Base-by-base conservation (phyloP, 1,140 invertebrate species). In the Venustaconcha ellipsiformis region DNA sequence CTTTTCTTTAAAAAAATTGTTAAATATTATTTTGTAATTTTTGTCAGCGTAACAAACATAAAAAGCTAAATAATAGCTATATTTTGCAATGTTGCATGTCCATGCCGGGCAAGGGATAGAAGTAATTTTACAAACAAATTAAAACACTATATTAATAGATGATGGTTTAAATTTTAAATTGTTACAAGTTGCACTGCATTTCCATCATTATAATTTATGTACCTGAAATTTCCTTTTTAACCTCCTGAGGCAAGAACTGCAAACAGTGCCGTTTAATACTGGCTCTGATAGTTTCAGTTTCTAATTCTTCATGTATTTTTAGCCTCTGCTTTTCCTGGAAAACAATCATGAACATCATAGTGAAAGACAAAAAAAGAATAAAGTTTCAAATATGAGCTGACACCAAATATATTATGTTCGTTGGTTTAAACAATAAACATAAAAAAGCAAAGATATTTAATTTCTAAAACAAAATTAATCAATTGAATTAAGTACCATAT, bases 161-260 rank as follows among this genome's bases (percentile, higher is more conserved):
- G 37, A 48, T 48, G 37, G 37, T 48, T 48, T 48, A 48, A 48
- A 6, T 6, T 48, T 48, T 48, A 48, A 48, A 48, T 48, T 48
- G 5, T 48, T 8, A 48, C 37, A 48, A 37, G 23, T 37, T 68
- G 26, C 6, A 55, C 17, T 48, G 48, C 23, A 56, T 55, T 23
- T 48, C 2, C 26, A 30, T 30, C 26, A 30, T 30, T 30, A 20
- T 48, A 72, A 15, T 17, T 59, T 26, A 23, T 23, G 48, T 80
- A 88, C 88, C 82, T 82, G 83, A 83, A n/a, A 88, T 86, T 84
- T 89, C 87, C 67, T 84, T 77, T 66, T 80, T 81, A n/a, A 89
- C 86, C 63, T 83, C 70, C n/a, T 71, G 76, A 37, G 88, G 88
- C 55, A 88, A 78, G 56, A 85, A 82, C 65, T 84, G 82, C 60